These are phyloP conservation scores for Protonibea diacanthus DNA, from an alignment of 2,797 vertebrate species.

Conservation along the genomic window DNA sequence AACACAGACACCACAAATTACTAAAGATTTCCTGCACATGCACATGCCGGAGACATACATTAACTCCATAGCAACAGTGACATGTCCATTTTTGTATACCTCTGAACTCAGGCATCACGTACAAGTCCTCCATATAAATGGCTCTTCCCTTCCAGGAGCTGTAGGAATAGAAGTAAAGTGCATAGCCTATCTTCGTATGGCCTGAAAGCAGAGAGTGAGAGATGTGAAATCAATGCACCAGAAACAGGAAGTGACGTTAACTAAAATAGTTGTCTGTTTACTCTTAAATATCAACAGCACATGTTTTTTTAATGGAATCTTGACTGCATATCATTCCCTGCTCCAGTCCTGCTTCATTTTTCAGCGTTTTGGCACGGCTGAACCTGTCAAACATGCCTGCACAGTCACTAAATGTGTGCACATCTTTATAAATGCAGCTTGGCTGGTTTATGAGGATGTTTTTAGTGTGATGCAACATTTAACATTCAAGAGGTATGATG, in stretches of 20 bases:
- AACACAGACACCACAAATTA: slow-evolving; percentile 33
- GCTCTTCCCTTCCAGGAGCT: slow-evolving; percentile 85
- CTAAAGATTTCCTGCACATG: not conserved
- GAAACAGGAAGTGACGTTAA: not conserved
- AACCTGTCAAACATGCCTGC: no score
- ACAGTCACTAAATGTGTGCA: no score
- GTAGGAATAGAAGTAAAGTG: slow-evolving; percentile 89
- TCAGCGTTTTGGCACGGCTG: no score
- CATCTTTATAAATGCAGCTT: no score
- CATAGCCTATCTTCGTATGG: slow-evolving; percentile 86
- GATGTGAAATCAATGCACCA: not conserved
- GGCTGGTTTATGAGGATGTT: no score
- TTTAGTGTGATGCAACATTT: no score
- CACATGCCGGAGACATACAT: not conserved
- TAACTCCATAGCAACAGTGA: not conserved
- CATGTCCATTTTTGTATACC: slow-evolving; percentile 67
- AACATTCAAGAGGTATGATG: no score
- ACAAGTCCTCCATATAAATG: slow-evolving; percentile 89
- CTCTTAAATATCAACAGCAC: no score
- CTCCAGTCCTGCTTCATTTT: no score
- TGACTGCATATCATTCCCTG: no score
- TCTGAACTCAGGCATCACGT: slow-evolving; percentile 89
- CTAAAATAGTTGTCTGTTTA: no score
- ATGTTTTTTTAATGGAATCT: no score
- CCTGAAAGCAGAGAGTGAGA: slow-evolving; percentile 73